phyloP scores from a whole-genome alignment of 2,113 vertebrate genomes.

The Tetrax tetrax region DNA sequence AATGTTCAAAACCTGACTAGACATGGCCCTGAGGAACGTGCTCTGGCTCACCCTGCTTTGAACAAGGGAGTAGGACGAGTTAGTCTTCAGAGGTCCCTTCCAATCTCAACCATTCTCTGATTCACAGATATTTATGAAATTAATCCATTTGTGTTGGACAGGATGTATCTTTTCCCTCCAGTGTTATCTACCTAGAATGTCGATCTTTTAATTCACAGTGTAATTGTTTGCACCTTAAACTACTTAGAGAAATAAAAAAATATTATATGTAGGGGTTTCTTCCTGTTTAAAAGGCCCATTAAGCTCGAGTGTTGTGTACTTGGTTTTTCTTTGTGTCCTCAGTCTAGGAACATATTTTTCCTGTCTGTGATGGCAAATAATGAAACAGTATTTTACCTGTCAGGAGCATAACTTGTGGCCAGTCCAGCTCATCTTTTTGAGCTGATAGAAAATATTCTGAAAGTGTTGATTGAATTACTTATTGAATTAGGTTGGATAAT shows the following conservation, averaged over 20 bases:
- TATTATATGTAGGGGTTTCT: rapidly evolving
- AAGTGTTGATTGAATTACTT: neutral
- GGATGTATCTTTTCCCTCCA: neutral
- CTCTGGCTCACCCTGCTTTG: neutral
- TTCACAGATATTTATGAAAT: neutral
- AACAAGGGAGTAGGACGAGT: neutral
- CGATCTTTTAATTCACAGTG: neutral
- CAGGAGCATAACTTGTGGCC: neutral
- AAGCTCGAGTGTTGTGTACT: neutral
- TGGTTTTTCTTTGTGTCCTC: neutral
- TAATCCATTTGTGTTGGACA: neutral
- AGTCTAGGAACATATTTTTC: neutral
- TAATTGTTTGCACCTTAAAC: neutral
- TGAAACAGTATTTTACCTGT: neutral
- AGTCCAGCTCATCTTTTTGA: neutral
- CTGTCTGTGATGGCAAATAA: neutral
- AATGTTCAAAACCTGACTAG: neutral
- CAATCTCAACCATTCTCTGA: neutral
- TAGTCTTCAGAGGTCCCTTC: neutral
- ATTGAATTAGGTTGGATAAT: neutral
- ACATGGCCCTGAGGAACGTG: neutral
- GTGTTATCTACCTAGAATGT: neutral
- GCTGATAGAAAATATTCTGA: neutral
- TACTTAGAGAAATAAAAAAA: neutral
- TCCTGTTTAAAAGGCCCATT: neutral